A percentile compares a stretch with the other conserved stretches of the same genome.
These are phyloP conservation scores for Neelides folsomi DNA, from an alignment of 2,888 invertebrate genomes.

Conservation along the genomic window DNA sequence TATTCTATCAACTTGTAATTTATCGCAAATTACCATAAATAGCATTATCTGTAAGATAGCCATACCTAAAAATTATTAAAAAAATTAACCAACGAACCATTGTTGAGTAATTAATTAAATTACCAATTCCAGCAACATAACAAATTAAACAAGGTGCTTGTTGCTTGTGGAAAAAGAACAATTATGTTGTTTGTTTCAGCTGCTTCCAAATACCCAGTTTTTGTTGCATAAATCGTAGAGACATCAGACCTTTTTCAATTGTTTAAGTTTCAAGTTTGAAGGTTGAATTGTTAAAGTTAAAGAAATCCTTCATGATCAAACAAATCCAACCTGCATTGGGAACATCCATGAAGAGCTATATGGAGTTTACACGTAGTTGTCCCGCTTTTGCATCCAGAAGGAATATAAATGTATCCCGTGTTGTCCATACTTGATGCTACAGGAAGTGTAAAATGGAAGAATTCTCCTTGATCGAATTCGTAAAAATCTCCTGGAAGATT, in stretches of 20 bases:
- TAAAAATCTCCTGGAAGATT: conserved; percentile 16
- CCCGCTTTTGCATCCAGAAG: conserved; percentile 21
- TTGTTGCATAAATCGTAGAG: conserved; percentile 9
- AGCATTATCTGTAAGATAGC: too few relatives aligned
- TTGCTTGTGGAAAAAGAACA: conserved; percentile 27
- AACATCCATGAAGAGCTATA: conserved; percentile 31
- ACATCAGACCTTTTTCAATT: neutral
- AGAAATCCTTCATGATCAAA: too few relatives aligned
- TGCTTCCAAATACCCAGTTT: conserved; percentile 24
- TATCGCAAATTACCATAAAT: too few relatives aligned
- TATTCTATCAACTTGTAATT: too few relatives aligned
- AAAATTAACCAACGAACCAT: neutral
- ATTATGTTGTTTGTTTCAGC: conserved; percentile 29
- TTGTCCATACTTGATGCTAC: conserved; percentile 24
- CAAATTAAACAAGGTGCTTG: conserved; percentile 15
- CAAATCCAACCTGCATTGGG: conserved; percentile 20
- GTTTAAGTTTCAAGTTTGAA: neutral
- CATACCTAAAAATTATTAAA: neutral
- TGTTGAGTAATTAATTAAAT: neutral
- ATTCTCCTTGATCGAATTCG: conserved; percentile 29
- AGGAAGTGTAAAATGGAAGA: conserved; percentile 17
- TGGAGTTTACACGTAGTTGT: conserved; percentile 21
- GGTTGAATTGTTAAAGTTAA: neutral
- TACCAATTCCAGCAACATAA: conserved; percentile 31
- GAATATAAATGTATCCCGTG: conserved; percentile 26